A percentile compares a stretch with the other conserved stretches of the same genome.
Evolutionary conservation across 2,888 invertebrate genomes (phyloP).

Genomic region (Eudemis profundana): DNA sequence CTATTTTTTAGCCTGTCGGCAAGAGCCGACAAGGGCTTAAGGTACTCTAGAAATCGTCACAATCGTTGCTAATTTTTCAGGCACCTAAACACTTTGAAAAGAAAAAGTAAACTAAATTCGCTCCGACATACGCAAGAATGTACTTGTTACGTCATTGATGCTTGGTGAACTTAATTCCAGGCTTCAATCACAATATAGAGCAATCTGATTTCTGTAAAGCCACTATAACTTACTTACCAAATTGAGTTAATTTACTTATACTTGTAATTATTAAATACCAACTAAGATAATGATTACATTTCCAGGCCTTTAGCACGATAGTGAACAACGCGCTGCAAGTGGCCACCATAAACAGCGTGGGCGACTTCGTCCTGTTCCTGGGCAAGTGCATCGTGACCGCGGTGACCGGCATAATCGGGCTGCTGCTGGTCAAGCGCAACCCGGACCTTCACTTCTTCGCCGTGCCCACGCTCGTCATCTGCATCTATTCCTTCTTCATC

Average conservation of each 20-base stretch:
- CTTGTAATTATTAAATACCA: no score
- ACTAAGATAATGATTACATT: background rate
- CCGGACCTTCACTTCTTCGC: conserved; percentile 92
- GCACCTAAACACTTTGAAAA: no score
- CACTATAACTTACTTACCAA: no score
- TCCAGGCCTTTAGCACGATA: conserved; percentile 93
- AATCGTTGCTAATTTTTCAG: background rate
- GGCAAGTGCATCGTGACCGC: conserved; percentile 93
- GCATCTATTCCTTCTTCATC: conserved; percentile 95
- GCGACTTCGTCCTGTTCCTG: conserved; percentile 96
- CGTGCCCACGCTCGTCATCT: conserved; percentile 93
- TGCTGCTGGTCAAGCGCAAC: conserved; percentile 90
- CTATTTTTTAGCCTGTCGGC: background rate
- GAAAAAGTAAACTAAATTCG: no score
- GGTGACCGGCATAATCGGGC: conserved; percentile 91
- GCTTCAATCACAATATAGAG: no score
- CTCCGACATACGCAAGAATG: no score
- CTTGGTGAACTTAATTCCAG: no score
- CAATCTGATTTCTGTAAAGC: no score
- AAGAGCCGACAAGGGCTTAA: background rate
- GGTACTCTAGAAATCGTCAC: background rate
- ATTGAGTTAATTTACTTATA: no score
- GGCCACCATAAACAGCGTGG: conserved; percentile 96
- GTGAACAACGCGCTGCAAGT: conserved; percentile 94
- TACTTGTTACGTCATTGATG: no score